phyloP scores from a whole-genome alignment of 2,888 invertebrate genomes.

The Papilio gigon region DNA sequence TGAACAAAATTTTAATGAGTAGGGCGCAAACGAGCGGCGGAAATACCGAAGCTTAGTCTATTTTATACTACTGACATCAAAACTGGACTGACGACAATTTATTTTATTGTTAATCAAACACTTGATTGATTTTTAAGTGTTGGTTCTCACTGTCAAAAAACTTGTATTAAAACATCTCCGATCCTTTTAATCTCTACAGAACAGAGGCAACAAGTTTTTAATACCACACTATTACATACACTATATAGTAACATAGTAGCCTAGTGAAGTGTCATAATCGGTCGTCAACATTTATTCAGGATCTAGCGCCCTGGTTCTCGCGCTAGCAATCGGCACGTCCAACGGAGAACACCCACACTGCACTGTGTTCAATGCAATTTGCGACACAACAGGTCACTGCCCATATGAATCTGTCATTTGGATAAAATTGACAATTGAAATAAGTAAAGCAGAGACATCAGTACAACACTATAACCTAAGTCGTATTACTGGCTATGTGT shows the following conservation, averaged over 20 bases:
- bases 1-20: too few species aligned
- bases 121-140: neutral
- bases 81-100: too few species aligned
- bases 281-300: neutral
- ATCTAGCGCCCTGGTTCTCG: slow-evolving; percentile 20
- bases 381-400: neutral
- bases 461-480: too few species aligned
- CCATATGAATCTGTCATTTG: neutral
- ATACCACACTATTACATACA: too few species aligned
- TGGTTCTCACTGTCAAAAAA: neutral
- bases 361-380: slow-evolving; percentile 6
- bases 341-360: neutral
- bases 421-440: neutral
- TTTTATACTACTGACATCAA: too few species aligned
- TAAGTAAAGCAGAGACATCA: too few species aligned
- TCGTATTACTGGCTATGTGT: too few species aligned
- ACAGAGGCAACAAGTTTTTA: too few species aligned
- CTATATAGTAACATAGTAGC: too few species aligned
- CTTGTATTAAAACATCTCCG: neutral
- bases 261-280: neutral
- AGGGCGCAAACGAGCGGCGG: too few species aligned
- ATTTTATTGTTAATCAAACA: neutral
- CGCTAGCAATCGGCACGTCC: neutral
- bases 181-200: too few species aligned
- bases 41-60: neutral